phyloP scores from a whole-genome alignment of 1,140 invertebrate genomes.

The Leptinotarsa lineolata region DNA sequence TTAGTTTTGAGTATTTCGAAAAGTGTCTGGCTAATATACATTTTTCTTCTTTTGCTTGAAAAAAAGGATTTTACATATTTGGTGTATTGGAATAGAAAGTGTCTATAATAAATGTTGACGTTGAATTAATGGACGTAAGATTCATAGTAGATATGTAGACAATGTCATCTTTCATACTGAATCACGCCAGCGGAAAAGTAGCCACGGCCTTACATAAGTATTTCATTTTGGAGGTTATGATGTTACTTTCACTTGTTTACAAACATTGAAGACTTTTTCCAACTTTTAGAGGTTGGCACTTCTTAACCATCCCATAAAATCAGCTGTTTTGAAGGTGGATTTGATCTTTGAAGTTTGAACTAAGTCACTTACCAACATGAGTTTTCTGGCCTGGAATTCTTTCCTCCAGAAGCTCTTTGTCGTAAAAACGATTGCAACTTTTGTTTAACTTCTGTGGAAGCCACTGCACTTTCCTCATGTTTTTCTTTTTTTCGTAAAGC shows the following conservation, averaged over 20 bases:
- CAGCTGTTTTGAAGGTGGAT: conserved; percentile 41
- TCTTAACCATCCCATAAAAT: conserved; percentile 11
- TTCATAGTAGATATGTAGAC: too few relatives aligned
- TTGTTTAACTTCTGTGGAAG: conserved; percentile 94
- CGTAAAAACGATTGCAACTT: conserved; percentile 72
- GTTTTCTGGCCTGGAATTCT: conserved; percentile 59
- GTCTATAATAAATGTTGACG: too few relatives aligned
- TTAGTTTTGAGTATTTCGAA: too few relatives aligned
- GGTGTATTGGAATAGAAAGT: too few relatives aligned
- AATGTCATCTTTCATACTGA: too few relatives aligned
- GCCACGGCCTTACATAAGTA: not conserved
- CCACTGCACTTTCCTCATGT: conserved; percentile 92
- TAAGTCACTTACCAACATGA: conserved; percentile 53
- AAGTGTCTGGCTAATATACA: too few relatives aligned
- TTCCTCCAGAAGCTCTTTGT: conserved; percentile 56
- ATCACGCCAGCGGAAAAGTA: too few relatives aligned
- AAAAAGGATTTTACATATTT: too few relatives aligned
- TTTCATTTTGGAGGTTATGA: not conserved
- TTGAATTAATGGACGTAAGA: too few relatives aligned
- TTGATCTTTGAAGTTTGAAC: conserved; percentile 19
- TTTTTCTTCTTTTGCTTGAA: too few relatives aligned
- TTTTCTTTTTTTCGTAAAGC: conserved; percentile 89
- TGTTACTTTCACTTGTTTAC: conserved; percentile 37
- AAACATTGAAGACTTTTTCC: conserved; percentile 29
- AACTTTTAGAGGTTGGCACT: conserved; percentile 20